Conservation (phyloP, 2,113 vertebrate genomes). For the Neodon shergylaensis region DNA sequence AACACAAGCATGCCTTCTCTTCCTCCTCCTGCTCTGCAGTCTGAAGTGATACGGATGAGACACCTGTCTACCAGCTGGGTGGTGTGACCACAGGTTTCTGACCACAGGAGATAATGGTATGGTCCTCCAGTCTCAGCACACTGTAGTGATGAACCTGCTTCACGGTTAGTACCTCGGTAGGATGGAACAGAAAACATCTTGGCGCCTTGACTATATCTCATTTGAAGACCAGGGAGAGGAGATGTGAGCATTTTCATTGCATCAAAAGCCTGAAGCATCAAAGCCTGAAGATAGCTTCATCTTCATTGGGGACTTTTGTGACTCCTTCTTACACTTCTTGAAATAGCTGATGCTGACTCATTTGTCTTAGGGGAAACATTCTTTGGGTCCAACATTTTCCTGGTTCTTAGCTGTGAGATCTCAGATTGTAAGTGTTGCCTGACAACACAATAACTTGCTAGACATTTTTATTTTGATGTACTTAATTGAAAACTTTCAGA, state of each 20-base stretch:
- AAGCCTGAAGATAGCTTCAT: conserved; percentile 19
- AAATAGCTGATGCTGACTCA: conserved; percentile 71
- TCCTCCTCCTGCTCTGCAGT: conserved; percentile 15
- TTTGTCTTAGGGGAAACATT: conserved; percentile 28
- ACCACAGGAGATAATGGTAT: not conserved
- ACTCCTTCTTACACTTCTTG: conserved; percentile 23
- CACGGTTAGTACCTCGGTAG: not conserved
- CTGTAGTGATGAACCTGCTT: not conserved
- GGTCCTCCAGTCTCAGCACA: not conserved
- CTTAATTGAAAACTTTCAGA: conserved; percentile 62
- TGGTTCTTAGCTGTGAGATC: not conserved
- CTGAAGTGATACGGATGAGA: not conserved
- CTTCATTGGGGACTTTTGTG: not conserved
- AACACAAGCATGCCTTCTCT: not conserved
- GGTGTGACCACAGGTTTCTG: not conserved
- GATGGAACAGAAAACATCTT: conserved; percentile 3
- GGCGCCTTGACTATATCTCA: conserved; percentile 8
- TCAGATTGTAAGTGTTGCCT: conserved; percentile 48
- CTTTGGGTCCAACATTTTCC: conserved; percentile 35
- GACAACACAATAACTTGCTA: conserved; percentile 9
- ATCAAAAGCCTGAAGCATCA: conserved; percentile 37
- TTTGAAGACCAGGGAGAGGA: not conserved
- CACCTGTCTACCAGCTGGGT: not conserved
- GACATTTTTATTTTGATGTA: conserved; percentile 39
- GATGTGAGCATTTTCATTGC: conserved; percentile 1